A percentile compares a stretch with the other conserved stretches of the same genome.
Conservation (phyloP, 1,140 invertebrate genomes). For the Drosophila littoralis region DNA sequence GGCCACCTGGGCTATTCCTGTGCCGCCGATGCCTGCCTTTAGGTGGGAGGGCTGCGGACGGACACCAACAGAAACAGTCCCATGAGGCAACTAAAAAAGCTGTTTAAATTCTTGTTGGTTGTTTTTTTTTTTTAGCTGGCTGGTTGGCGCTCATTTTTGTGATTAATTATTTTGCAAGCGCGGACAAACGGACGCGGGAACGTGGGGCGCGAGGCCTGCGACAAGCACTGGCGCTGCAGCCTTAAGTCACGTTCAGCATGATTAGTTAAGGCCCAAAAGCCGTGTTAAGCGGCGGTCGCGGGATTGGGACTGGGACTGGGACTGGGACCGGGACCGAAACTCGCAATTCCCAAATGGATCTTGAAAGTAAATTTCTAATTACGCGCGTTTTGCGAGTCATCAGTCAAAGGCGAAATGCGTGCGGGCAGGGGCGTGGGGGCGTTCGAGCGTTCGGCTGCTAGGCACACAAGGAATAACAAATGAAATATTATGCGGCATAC, state of each 20-base stretch:
- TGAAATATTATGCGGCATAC: slow-evolving; percentile 82
- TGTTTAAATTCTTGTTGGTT: slow-evolving; percentile 72
- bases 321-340: slow-evolving; percentile 18
- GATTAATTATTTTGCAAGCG: slow-evolving; percentile 82
- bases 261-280: slow-evolving; percentile 76
- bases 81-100: slow-evolving; percentile 81
- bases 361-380: slow-evolving; percentile 83
- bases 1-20: slow-evolving; percentile 57
- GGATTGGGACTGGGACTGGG: slow-evolving; percentile 20
- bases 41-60: background rate
- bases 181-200: slow-evolving; percentile 23
- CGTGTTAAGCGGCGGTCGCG: slow-evolving; percentile 67
- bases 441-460: background rate
- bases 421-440: background rate
- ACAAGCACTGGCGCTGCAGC: slow-evolving; percentile 43
- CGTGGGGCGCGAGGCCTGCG: slow-evolving; percentile 12
- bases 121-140: slow-evolving; percentile 33
- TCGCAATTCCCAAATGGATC: slow-evolving; percentile 80
- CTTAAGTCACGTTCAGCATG: slow-evolving; percentile 80
- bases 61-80: slow-evolving; percentile 68
- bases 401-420: slow-evolving; percentile 65
- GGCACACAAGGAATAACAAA: slow-evolving; percentile 74
- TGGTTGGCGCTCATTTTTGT: slow-evolving; percentile 66
- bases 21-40: slow-evolving; percentile 1
- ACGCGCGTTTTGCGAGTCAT: slow-evolving; percentile 81